Conservation (phyloP, 2,113 vertebrate genomes). For the Taxidea taxus region DNA sequence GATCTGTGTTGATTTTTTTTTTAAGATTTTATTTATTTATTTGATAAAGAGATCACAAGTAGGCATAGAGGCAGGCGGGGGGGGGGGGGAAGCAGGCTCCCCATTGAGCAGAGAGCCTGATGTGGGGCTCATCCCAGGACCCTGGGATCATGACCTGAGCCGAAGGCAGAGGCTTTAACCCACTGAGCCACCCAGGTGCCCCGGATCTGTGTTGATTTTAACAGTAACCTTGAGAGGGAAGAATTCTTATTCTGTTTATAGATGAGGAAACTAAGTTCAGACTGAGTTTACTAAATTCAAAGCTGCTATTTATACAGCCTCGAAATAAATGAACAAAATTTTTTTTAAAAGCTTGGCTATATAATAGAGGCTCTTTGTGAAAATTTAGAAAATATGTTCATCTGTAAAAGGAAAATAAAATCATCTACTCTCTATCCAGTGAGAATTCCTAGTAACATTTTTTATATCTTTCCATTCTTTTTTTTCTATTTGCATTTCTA, state of each 20-base stretch:
- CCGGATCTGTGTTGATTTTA: not conserved
- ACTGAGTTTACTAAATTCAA: not conserved
- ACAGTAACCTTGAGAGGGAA: conserved; percentile 20
- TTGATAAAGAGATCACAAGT: no score
- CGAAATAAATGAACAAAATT: conserved; percentile 20
- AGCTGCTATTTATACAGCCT: not conserved
- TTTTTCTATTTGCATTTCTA: conserved; percentile 16
- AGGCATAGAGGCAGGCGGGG: no score
- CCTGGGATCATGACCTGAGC: no score
- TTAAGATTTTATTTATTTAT: no score
- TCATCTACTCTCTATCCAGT: not conserved
- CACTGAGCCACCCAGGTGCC: no score
- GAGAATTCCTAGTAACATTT: conserved; percentile 35
- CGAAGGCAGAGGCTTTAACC: no score
- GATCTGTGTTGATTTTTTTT: not conserved
- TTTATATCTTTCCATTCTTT: conserved; percentile 15
- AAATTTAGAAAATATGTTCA: conserved; percentile 7
- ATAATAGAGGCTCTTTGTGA: not conserved
- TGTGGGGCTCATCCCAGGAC: no score
- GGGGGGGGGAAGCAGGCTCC: no score
- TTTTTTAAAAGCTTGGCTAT: not conserved
- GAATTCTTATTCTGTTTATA: not conserved
- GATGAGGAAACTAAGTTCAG: conserved; percentile 23
- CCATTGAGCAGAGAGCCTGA: no score
- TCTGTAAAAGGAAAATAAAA: conserved; percentile 25